phyloP scores from a whole-genome alignment of 2,797 vertebrate species.

The Darevskia nairensis region DNA sequence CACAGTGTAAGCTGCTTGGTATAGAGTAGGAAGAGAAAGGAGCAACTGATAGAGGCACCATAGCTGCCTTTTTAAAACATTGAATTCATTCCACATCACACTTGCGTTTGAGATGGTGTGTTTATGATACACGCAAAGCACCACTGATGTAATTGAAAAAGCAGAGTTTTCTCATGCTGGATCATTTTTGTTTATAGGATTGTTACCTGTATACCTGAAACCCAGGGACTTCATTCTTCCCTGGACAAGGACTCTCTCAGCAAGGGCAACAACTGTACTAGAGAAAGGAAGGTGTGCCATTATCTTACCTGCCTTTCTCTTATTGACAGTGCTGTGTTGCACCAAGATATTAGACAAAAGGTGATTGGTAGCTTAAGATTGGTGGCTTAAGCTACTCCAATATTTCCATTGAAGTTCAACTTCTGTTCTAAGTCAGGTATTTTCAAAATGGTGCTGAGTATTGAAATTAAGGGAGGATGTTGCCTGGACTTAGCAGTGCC shows the following conservation, averaged over 20 bases:
- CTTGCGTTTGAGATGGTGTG: background rate
- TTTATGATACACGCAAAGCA: background rate
- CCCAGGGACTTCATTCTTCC: background rate
- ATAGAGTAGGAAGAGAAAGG: background rate
- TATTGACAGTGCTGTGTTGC: background rate
- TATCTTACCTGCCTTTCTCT: slow-evolving; percentile 27
- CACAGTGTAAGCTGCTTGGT: background rate
- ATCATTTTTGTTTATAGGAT: background rate
- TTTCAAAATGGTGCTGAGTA: background rate
- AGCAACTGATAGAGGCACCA: background rate
- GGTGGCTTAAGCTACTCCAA: background rate
- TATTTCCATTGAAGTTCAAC: slow-evolving; percentile 46
- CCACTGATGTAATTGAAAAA: background rate
- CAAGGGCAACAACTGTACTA: fast-evolving
- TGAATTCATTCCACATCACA: background rate
- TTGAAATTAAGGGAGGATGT: background rate
- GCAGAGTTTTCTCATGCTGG: background rate
- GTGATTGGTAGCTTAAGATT: background rate
- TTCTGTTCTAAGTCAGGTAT: background rate
- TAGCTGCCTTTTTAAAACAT: background rate
- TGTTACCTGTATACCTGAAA: background rate
- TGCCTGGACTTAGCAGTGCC: slow-evolving; percentile 21
- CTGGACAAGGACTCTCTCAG: background rate
- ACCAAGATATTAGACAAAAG: slow-evolving; percentile 15
- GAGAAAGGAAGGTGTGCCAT: background rate